Evolutionary conservation across 2,797 vertebrate species (phyloP).

Genomic region (Enteromius treurensis): DNA sequence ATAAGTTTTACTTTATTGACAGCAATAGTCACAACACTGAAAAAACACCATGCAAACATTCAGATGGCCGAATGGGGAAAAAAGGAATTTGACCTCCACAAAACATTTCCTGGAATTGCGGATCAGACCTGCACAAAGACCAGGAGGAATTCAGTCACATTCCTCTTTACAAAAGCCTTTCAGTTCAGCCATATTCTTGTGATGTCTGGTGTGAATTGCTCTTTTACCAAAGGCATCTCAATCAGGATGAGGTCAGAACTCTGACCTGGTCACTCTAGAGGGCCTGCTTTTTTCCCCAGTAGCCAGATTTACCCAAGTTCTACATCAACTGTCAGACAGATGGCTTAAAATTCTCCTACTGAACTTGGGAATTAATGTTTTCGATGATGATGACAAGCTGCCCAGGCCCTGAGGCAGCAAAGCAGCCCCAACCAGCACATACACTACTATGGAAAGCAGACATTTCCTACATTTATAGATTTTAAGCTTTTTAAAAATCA

Average conservation of each 20-base stretch:
- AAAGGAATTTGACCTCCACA: neutral
- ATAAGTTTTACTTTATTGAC: neutral
- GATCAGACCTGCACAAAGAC: neutral
- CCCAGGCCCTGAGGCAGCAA: neutral
- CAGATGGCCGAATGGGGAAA: neutral
- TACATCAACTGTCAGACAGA: conserved; percentile 4
- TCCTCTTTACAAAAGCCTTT: neutral
- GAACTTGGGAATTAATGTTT: neutral
- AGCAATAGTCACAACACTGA: neutral
- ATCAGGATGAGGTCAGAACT: neutral
- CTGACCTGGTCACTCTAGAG: neutral
- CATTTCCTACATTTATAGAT: neutral
- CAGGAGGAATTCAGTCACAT: neutral
- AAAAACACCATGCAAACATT: neutral
- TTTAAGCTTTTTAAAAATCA: neutral
- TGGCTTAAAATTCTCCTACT: neutral
- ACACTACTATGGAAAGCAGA: neutral
- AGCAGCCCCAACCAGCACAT: conserved; percentile 1
- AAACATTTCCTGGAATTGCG: neutral
- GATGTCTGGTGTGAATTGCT: conserved; percentile 7
- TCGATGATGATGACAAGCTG: conserved; percentile 13
- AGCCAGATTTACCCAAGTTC: neutral
- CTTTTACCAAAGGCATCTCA: conserved; percentile 3
- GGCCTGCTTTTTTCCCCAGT: neutral
- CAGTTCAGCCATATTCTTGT: neutral